Evolutionary conservation across 1,140 invertebrate species (phyloP).

Genomic region (Acromyrmex heyeri): DNA sequence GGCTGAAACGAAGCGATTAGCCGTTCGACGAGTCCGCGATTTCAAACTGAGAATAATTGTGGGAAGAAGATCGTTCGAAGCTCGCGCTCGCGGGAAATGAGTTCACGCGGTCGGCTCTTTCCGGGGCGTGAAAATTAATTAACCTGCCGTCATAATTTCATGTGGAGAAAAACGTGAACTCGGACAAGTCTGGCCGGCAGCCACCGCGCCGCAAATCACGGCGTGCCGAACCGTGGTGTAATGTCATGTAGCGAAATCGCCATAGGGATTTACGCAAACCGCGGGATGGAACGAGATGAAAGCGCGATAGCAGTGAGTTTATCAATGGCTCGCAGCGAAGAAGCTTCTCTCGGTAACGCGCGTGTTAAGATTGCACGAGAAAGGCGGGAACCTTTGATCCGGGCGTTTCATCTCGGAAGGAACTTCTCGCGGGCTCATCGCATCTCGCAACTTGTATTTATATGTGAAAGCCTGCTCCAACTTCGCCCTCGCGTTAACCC

Average conservation of each 20-base stretch:
- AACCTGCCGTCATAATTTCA: slow-evolving; percentile 40
- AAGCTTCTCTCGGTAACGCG: slow-evolving; percentile 9
- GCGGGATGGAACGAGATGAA: slow-evolving; percentile 20
- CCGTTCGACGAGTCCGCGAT: background rate
- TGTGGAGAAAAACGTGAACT: background rate
- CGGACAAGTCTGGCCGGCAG: background rate
- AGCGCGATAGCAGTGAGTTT: slow-evolving; percentile 19
- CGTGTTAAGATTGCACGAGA: slow-evolving; percentile 42
- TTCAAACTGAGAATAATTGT: slow-evolving; percentile 14
- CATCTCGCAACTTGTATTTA: slow-evolving; percentile 13
- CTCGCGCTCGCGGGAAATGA: slow-evolving; percentile 8
- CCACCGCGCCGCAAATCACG: background rate
- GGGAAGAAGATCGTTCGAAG: slow-evolving; percentile 7
- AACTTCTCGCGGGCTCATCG: background rate
- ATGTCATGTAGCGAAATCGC: slow-evolving; percentile 29
- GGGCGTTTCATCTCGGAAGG: slow-evolving; percentile 43
- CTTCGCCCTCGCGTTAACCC: slow-evolving; percentile 23
- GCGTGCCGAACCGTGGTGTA: background rate
- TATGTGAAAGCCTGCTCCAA: slow-evolving; percentile 8
- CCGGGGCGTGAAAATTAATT: slow-evolving; percentile 52
- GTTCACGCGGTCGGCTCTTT: slow-evolving; percentile 45
- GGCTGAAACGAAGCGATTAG: background rate
- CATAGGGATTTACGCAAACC: slow-evolving; percentile 15
- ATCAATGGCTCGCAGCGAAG: slow-evolving; percentile 48
- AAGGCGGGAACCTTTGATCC: slow-evolving; percentile 56